Base-by-base conservation (phyloP, 1,140 invertebrate species). In the Orussus abietinus region DNA sequence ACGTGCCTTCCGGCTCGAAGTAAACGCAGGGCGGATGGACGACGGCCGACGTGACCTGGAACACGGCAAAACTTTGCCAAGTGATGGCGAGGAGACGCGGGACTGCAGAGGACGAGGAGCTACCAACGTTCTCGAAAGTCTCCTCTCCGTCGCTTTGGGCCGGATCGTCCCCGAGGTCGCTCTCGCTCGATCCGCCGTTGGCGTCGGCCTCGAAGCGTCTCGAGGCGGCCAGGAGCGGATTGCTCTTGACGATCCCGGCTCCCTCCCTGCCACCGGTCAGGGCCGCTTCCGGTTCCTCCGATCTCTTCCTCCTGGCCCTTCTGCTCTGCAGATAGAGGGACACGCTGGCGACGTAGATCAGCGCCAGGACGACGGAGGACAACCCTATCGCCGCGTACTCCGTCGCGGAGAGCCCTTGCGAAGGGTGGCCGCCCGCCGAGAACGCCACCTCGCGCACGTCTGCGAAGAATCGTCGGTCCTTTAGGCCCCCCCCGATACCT, bases 381-480 rank as follows among this genome's bases (percentile, higher is more conserved):
- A 90, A 76, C 7, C 84, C 88, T 30, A 92, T 89, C 0, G 87
- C 85, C 1, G 89, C 77, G 49, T 89, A 90, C 62, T 91, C 87
- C 1, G 80, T 77, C 5, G 79, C 70, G 7, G 76, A 80, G 18
- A 86, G 72, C 33, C 81, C 78, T 34, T 75, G 67, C 0, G 75
- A 64, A 0, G 77, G 75, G 32, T 81, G 78, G n/a, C 76, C 76
- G 45, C 85, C 83, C 7, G 80, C 72, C 15, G 83, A 77, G 53
- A 89, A 89, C 18, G 79, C 77, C 1, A 88, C 85, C 72, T 90
- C 86, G n/a, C 83, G 82, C 13, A 88, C 80, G 65, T 80, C 86
- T 89, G 59, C 21, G 69, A 68, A 59, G n/a, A n/a, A n/a, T n/a
- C n/a, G n/a, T n/a, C n/a, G n/a, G n/a, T n/a, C n/a, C n/a, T n/a